Evolutionary conservation across 2,888 invertebrate genomes (phyloP).

Genomic region (Synanthedon myopaeformis): DNA sequence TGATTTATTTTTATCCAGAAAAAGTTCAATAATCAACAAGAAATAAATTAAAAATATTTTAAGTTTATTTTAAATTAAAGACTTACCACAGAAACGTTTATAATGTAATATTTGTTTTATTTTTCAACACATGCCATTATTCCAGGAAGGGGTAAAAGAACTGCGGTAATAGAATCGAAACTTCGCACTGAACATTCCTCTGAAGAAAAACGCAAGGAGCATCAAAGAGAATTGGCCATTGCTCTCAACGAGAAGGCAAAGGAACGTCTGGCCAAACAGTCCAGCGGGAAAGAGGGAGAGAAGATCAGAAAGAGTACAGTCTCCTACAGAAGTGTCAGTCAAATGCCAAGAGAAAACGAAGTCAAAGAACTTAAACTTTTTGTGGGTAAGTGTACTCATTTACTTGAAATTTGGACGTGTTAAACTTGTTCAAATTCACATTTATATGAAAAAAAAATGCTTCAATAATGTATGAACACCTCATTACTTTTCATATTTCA

Average conservation of each 20-base stretch:
- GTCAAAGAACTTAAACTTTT: conserved; percentile 93
- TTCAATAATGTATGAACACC: neutral
- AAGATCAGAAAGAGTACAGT: conserved; percentile 94
- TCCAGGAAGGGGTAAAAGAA: conserved; percentile 80
- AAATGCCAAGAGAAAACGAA: conserved; percentile 94
- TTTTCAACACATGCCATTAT: conserved; percentile 5
- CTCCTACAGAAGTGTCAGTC: conserved; percentile 91
- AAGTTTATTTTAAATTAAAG: too few relatives aligned
- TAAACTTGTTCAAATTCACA: neutral
- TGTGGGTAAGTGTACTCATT: conserved; percentile 77
- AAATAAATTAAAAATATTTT: too few relatives aligned
- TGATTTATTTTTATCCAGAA: too few relatives aligned
- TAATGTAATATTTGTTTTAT: neutral
- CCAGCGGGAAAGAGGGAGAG: conserved; percentile 86
- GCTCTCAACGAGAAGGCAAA: conserved; percentile 93
- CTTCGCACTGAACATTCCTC: conserved; percentile 93
- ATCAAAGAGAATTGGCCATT: conserved; percentile 94
- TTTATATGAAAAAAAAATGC: neutral
- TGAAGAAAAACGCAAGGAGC: conserved; percentile 96
- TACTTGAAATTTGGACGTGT: too few relatives aligned
- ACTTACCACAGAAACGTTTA: neutral
- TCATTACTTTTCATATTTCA: conserved; percentile 34
- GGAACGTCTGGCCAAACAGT: conserved; percentile 90
- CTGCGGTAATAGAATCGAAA: conserved; percentile 93
- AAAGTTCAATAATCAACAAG: too few relatives aligned